These are phyloP conservation scores for Nineta flava DNA, from an alignment of 2,888 invertebrate genomes.

Conservation along the genomic window DNA sequence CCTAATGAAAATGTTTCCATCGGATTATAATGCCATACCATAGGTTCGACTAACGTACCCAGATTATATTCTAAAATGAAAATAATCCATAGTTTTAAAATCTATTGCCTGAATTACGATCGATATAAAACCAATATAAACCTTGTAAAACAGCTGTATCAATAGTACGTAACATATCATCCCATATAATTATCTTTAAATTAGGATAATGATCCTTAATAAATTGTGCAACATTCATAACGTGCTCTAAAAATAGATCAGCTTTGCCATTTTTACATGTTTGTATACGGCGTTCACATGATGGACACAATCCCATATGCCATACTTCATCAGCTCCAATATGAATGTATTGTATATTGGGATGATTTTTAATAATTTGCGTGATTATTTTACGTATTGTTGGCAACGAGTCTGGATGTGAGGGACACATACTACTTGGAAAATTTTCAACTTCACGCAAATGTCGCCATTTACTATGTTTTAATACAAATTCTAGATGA, in stretches of 20 bases:
- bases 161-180: slow-evolving; percentile 65
- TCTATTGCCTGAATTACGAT: not conserved
- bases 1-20: slow-evolving; percentile 35
- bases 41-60: slow-evolving; percentile 44
- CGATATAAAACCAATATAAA: slow-evolving; percentile 18
- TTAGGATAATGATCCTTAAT: slow-evolving; percentile 44
- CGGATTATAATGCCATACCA: slow-evolving; percentile 51
- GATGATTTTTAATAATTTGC: slow-evolving; percentile 53
- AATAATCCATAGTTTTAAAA: not conserved
- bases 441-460: slow-evolving; percentile 49
- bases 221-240: slow-evolving; percentile 40
- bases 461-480: slow-evolving; percentile 46
- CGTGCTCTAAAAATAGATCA: slow-evolving; percentile 49
- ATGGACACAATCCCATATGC: slow-evolving; percentile 46
- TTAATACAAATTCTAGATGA: slow-evolving; percentile 71
- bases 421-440: slow-evolving; percentile 61
- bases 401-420: slow-evolving; percentile 39
- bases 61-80: slow-evolving; percentile 37
- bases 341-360: slow-evolving; percentile 48
- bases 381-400: slow-evolving; percentile 51
- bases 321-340: slow-evolving; percentile 76
- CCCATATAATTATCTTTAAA: slow-evolving; percentile 63
- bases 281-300: slow-evolving; percentile 34
- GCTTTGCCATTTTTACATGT: slow-evolving; percentile 34
- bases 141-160: slow-evolving; percentile 37